phyloP scores from a whole-genome alignment of 2,113 vertebrate genomes.

The Cavia aperea region DNA sequence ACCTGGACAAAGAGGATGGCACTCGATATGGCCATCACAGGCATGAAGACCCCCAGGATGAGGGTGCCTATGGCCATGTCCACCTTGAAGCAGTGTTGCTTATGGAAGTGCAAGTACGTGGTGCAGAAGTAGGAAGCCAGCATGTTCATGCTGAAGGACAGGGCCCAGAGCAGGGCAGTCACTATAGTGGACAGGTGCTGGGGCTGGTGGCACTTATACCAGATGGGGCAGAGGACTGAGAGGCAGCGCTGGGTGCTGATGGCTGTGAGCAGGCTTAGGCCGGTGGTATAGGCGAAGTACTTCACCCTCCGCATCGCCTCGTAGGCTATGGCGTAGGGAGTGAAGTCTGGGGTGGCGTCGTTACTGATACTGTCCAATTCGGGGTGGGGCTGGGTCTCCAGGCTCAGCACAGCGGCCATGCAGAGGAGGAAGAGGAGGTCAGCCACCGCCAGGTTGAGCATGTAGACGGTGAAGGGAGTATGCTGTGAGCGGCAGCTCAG shows the following conservation, averaged over 20 bases:
- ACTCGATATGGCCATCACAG: conserved; percentile 50
- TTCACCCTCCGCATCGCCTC: not conserved
- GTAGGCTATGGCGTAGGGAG: rapidly evolving
- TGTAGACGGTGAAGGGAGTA: conserved; percentile 62
- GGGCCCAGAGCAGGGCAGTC: conserved; percentile 55
- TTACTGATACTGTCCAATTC: not conserved
- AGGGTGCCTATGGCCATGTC: not conserved
- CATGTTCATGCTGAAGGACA: not conserved
- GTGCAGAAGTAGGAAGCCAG: conserved; percentile 17
- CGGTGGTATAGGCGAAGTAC: not conserved
- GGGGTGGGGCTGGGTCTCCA: not conserved
- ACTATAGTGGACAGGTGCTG: rapidly evolving
- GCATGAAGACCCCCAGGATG: conserved; percentile 4
- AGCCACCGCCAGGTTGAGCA: conserved; percentile 69
- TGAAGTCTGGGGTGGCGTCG: too few species aligned
- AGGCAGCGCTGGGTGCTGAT: conserved; percentile 49
- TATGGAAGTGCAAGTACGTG: rapidly evolving
- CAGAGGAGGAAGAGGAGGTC: conserved; percentile 70
- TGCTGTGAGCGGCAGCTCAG: conserved; percentile 57
- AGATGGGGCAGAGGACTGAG: conserved; percentile 46
- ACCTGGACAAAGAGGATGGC: conserved; percentile 20
- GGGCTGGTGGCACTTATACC: conserved; percentile 56
- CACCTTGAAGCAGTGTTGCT: rapidly evolving
- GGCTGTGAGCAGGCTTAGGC: conserved; percentile 45
- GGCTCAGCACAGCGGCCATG: not conserved